Base-by-base conservation (phyloP, 1,140 invertebrate genomes). In the Drosophila kepulauana region DNA sequence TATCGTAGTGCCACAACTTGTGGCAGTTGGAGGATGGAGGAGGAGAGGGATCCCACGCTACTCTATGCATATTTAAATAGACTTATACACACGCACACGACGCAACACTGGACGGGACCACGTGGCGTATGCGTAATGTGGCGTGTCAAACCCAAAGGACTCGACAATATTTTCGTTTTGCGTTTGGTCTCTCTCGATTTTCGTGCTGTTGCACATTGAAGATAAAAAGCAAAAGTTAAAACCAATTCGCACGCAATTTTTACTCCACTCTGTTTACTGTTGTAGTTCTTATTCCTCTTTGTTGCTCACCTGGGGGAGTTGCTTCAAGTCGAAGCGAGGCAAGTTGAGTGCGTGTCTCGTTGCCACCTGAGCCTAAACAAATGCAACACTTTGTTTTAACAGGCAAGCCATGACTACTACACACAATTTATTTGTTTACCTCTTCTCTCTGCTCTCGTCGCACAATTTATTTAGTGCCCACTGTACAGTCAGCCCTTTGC, bases 151-250 rank as follows among this genome's bases (percentile, higher is more conserved):
- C 72, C 66, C 72, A 75, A 70, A 87, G 82, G 71, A 86, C 79
- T 54, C 45, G 49, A 0, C 20, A 25, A 25, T 25, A 25, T 25
- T 25, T 25, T 25, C 20, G 20, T 25, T 25, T 25, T 25, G 20
- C 20, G 20, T 25, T 25, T 25, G 20, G 20, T 25, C 20, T 25
- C 20, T 25, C 51, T 43, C 15, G 52, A 38, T 49, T 64, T 73
- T 76, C 84, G 82, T 88, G 84, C 69, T 70, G 69, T 67, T 88
- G 84, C 85, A 70, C 81, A 73, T 59, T 71, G 72, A 64, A 89
- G 85, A 89, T 89, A 89, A 89, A 89, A 90, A 89, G 85, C 78
- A 89, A 90, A 89, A 89, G 86, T 89, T 89, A 89, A 90, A 85
- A 79, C 85, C 85, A 81, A 85, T 89, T 89, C 81, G 80, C 85